Percentiles rank a stretch among this genome's conserved stretches.
These are phyloP conservation scores for Montipora foliosa DNA, from an alignment of 64 coral and sea anemone species.

Conservation along the genomic window DNA sequence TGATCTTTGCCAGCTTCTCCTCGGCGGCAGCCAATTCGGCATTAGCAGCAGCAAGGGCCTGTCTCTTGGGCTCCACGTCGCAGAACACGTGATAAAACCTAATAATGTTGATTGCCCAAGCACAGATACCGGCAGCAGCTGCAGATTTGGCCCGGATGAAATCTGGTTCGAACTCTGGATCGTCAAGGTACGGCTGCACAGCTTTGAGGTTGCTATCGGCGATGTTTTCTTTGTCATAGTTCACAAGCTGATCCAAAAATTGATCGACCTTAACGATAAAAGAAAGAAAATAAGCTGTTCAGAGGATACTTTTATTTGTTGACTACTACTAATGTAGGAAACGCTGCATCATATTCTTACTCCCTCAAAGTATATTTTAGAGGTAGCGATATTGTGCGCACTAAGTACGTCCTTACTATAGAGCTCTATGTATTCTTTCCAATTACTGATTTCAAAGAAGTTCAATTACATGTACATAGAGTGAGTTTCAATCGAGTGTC, in stretches of 20 bases:
- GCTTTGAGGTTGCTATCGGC: conserved; percentile 95
- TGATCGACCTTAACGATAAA: conserved; percentile 79
- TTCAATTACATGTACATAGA: too few species aligned
- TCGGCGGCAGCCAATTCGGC: conserved; percentile 97
- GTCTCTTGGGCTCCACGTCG: conserved; percentile 96
- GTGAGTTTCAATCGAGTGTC: too few species aligned
- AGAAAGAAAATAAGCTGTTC: neutral
- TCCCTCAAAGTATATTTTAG: too few species aligned
- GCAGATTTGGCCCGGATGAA: conserved; percentile 90
- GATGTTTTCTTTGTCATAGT: conserved; percentile 99
- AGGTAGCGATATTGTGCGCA: too few species aligned
- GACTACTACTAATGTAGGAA: too few species aligned
- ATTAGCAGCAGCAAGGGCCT: conserved; percentile 94
- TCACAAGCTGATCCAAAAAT: conserved; percentile 93
- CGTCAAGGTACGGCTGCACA: conserved; percentile 90
- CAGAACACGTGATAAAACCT: conserved; percentile 95
- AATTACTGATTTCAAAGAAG: too few species aligned
- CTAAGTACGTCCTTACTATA: too few species aligned
- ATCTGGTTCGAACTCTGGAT: conserved; percentile 95
- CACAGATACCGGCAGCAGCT: conserved; percentile 95
- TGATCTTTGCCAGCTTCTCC: conserved; percentile 97
- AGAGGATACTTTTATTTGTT: neutral
- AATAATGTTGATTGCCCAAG: conserved; percentile 96
- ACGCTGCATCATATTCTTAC: too few species aligned
- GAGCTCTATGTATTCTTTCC: too few species aligned